Evolutionary conservation across 2,888 invertebrate species (phyloP).

Genomic region (Rhabditoides inermis): DNA sequence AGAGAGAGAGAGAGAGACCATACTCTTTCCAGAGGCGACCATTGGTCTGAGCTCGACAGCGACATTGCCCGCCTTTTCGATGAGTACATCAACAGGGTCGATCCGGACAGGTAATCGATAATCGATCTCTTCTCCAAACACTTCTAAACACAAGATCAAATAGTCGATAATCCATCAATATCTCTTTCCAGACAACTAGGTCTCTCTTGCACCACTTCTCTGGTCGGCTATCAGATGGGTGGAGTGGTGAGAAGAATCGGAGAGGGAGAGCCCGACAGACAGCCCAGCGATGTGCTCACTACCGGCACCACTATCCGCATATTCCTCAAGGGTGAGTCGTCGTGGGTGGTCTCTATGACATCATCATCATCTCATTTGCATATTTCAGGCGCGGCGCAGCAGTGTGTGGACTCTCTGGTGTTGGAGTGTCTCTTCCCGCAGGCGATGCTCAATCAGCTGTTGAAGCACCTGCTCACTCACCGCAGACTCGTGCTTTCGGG

Average conservation of each 20-base stretch:
- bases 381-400: conserved; percentile 66
- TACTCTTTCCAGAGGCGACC: no score
- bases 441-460: conserved; percentile 71
- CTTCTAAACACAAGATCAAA: no score
- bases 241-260: conserved; percentile 9
- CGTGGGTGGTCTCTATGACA: no score
- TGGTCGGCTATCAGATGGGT: conserved; percentile 81
- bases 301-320: conserved; percentile 36
- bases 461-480: conserved; percentile 81
- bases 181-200: no score
- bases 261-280: not conserved
- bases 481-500: conserved; percentile 87
- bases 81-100: conserved; percentile 83
- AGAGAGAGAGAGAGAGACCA: conserved; percentile 1
- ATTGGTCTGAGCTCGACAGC: no score
- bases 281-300: conserved; percentile 32
- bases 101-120: conserved; percentile 83
- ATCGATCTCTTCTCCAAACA: no score
- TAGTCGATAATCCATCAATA: no score
- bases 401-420: conserved; percentile 75
- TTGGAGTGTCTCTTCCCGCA: conserved; percentile 45
- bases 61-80: no score
- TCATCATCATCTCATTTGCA: no score
- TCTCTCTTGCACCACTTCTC: no score
- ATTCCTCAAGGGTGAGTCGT: conserved; percentile 21